Evolutionary conservation across 2,113 vertebrate species (phyloP).

Genomic region (Colinus virginianus): DNA sequence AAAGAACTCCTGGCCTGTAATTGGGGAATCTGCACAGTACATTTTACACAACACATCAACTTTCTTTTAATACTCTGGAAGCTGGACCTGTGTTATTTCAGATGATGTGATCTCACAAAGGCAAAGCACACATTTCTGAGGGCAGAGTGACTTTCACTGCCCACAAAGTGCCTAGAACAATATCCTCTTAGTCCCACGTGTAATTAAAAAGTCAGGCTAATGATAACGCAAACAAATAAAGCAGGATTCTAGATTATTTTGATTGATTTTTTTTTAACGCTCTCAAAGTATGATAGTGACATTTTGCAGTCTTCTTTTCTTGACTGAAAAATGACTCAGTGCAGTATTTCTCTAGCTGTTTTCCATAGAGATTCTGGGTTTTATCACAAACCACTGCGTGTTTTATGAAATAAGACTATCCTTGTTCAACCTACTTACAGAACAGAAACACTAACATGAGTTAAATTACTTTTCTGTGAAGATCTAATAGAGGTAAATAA

Average conservation of each 20-base stretch:
- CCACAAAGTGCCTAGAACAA: neutral
- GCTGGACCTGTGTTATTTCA: neutral
- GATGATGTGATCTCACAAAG: neutral
- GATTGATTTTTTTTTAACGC: conserved; percentile 23
- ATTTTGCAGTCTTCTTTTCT: neutral
- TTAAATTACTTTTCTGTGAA: neutral
- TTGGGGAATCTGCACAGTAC: neutral
- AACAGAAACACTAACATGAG: neutral
- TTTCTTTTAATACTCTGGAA: conserved; percentile 2
- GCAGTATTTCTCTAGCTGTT: neutral
- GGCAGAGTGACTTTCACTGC: neutral
- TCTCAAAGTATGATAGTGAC: neutral
- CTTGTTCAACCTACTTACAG: neutral
- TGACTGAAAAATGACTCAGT: neutral
- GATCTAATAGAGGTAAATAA: neutral
- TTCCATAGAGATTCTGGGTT: neutral
- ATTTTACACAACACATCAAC: neutral
- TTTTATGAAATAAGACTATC: neutral
- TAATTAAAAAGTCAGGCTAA: conserved; percentile 9
- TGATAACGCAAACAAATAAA: conserved; percentile 11
- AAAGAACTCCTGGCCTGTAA: neutral
- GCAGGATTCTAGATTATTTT: neutral
- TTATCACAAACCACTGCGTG: neutral
- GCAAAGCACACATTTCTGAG: neutral
- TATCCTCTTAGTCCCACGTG: neutral